Conservation (phyloP, 2,113 vertebrate species). For the human (Homo sapiens) region GRCh38 chr12:66324001-66324500, state of each 20-base stretch:
- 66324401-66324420: neutral
- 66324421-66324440: neutral
- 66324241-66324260: neutral
- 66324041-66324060: constrained; percentile 82
- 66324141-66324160: neutral
- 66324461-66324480: neutral
- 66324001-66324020: constrained; percentile 84
- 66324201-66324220: constrained; percentile 84
- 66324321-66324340: neutral
- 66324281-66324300: constrained; percentile 2
- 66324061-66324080: neutral
- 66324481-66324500: neutral
- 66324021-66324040: constrained; percentile 89
- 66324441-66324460: neutral
- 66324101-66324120: neutral
- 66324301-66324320: neutral
- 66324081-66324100: neutral
- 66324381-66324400: neutral
- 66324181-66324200: constrained; percentile 93
- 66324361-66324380: neutral
- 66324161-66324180: constrained; percentile 80
- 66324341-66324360: neutral
- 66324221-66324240: neutral
- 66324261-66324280: neutral
- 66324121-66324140: neutral